Base-by-base conservation (phyloP, 2,888 invertebrate species). In the Acrocyrtus sp. region DNA sequence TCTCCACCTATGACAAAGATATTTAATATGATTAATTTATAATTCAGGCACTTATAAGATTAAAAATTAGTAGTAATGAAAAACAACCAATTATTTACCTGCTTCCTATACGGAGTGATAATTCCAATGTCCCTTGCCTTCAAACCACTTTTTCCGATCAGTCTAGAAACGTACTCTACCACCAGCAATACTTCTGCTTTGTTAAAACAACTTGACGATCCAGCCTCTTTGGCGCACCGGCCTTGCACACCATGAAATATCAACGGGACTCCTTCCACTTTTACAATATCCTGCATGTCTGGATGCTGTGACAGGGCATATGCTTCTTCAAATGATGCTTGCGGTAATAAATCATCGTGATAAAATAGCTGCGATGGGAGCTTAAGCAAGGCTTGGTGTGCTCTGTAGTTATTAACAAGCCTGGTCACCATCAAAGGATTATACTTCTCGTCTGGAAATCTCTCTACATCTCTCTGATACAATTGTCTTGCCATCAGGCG, bases 201-300 rank as follows among this genome's bases (percentile, higher is more conserved):
- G 86, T 98, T 98, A 82, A 88, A 94, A 94, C 94, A 95, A 2
- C 95, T 95, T 0, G 94, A 94, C 70, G 91, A 92, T 81, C 93
- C 93, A 0, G 85, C 84, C 72, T 92, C 92, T 83, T 91, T 80
- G 61, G 83, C 51, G 67, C 86, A 86, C 61, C 84, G 83, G 8
- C 87, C 87, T 83, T 85, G 77, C 43, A 82, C 82, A 8, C 82
- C 83, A 53, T 83, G 83, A 67, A 83, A 83, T 10, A 83, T 63
- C n/a, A 83, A 43, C 0, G 83, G 83, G 21, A 81, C 77, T 10
- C 81, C 81, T 17, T 34, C n/a, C 15, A 67, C 29, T 6, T 26
- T 67, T 50, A 82, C 34, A 24, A 68, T 27, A 10, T 72, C 69
- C 4, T 66, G 21, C 41, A 78, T 78, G 21, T 78, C 74, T 21